Percentiles rank a stretch among this genome's conserved stretches.
phyloP scores from a whole-genome alignment of 2,888 invertebrate species.

The Amiota communis region DNA sequence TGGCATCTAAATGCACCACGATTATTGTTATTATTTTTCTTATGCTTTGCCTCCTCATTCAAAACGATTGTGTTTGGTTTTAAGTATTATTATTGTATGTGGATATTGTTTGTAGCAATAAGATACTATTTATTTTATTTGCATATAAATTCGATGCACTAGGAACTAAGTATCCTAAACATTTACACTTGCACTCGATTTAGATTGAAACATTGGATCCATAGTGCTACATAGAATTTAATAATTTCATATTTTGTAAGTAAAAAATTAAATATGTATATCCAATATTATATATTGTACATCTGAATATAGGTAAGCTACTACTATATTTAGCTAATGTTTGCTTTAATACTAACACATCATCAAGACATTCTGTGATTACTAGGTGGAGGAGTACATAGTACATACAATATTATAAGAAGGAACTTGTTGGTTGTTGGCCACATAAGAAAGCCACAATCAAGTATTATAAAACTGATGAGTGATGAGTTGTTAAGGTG shows the following conservation, averaged over 20 bases:
- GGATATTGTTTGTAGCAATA: conserved; percentile 23
- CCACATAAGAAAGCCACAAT: conserved; percentile 21
- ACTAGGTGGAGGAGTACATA: not conserved
- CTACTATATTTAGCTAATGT: conserved; percentile 11
- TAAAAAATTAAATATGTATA: not conserved
- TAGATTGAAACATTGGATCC: not conserved
- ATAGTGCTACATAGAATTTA: not conserved
- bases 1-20: conserved; percentile 67
- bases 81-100: conserved; percentile 20
- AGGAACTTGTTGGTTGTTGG: conserved; percentile 28
- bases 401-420: not conserved
- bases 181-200: conserved; percentile 6
- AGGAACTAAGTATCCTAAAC: not conserved
- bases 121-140: conserved; percentile 43
- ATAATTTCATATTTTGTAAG: not conserved
- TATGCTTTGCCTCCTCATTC: conserved; percentile 17
- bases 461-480: conserved; percentile 15
- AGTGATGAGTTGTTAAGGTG: not conserved
- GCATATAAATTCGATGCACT: conserved; percentile 45
- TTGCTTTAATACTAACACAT: not conserved
- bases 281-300: not conserved
- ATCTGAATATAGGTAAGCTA: no score
- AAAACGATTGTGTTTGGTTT: not conserved
- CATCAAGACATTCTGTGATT: conserved; percentile 30
- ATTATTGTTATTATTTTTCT: conserved; percentile 65